Percentiles rank a stretch among this genome's conserved stretches.
phyloP scores from a whole-genome alignment of 2,797 vertebrate species.

The Galagoides demidoff region DNA sequence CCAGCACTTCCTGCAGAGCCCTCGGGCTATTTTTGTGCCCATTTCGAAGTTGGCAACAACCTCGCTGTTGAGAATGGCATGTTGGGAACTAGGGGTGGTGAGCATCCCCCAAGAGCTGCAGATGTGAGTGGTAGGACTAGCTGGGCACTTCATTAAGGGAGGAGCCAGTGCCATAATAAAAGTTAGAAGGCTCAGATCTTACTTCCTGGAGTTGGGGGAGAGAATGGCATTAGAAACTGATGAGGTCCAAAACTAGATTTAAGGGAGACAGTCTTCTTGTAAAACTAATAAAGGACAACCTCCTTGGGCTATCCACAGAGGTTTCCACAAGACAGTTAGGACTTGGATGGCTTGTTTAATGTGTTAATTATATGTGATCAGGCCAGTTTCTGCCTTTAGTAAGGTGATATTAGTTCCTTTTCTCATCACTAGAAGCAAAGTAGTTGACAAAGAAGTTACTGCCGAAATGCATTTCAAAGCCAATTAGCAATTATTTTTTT shows the following conservation, averaged over 20 bases:
- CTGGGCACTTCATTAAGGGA: constrained; percentile 48
- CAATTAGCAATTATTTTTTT: not conserved
- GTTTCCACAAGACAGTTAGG: not conserved
- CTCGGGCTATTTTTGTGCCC: constrained; percentile 65
- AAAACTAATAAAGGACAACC: not conserved
- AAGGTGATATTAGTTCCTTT: not conserved
- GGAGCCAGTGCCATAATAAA: not conserved
- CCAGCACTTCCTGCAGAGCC: constrained; percentile 59
- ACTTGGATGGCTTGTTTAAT: not conserved
- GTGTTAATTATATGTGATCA: not conserved
- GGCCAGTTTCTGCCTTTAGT: constrained; percentile 20
- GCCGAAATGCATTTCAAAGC: constrained; percentile 23
- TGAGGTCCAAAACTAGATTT: not conserved
- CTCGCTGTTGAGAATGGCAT: constrained; percentile 78
- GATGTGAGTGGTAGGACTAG: constrained; percentile 72
- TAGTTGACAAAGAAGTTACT: constrained; percentile 5
- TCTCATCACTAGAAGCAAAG: constrained; percentile 23
- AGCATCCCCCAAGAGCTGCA: constrained; percentile 80
- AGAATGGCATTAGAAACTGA: not conserved
- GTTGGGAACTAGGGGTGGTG: constrained; percentile 79
- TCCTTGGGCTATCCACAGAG: not conserved
- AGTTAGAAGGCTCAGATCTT: not conserved
- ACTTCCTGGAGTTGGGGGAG: not conserved
- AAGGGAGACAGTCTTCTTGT: not conserved
- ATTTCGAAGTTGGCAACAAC: constrained; percentile 64